Evolutionary conservation across 2,797 vertebrate species (phyloP).

Genomic region (Sebastes taczanowskii): DNA sequence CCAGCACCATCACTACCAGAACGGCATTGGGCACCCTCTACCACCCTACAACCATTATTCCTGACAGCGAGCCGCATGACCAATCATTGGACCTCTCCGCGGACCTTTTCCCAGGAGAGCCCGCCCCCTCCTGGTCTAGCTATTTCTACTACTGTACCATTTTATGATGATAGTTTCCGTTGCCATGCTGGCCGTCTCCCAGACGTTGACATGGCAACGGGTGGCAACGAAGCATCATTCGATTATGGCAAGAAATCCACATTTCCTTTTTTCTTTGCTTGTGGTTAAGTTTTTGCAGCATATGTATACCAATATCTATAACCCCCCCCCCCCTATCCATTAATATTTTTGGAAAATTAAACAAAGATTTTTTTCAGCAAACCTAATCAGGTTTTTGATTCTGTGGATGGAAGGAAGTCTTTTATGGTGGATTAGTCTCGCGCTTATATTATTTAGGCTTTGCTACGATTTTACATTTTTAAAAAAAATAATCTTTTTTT

Average conservation of each 20-base stretch:
- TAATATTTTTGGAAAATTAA: constrained; percentile 73
- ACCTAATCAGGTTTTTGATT: constrained; percentile 90
- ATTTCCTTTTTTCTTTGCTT: constrained; percentile 79
- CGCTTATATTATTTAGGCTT: constrained; percentile 79
- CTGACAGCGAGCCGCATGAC: constrained; percentile 99
- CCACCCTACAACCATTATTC: constrained; percentile 99
- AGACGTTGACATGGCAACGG: constrained; percentile 94
- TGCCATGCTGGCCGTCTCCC: constrained; percentile 87
- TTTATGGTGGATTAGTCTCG: constrained; percentile 71
- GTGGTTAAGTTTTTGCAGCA: constrained; percentile 91
- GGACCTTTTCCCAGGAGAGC: constrained; percentile 99
- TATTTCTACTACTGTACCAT: constrained; percentile 99
- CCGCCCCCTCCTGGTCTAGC: constrained; percentile 99
- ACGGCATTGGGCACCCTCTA: constrained; percentile 98
- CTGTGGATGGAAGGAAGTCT: constrained; percentile 96
- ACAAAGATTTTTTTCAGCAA: constrained; percentile 78
- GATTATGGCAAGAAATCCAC: constrained; percentile 84
- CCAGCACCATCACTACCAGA: constrained; percentile 99
- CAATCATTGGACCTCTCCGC: constrained; percentile 99
- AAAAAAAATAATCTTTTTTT: constrained; percentile 27
- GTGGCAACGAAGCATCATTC: constrained; percentile 86
- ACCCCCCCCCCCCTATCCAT: constrained; percentile 42
- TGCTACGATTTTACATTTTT: constrained; percentile 72
- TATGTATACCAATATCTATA: constrained; percentile 77
- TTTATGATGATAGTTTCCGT: constrained; percentile 99